Evolutionary conservation across 35 echinoderm and acorn worm genomes (phyloP).

Genomic region (Hemicentrotus pulcherrimus): DNA sequence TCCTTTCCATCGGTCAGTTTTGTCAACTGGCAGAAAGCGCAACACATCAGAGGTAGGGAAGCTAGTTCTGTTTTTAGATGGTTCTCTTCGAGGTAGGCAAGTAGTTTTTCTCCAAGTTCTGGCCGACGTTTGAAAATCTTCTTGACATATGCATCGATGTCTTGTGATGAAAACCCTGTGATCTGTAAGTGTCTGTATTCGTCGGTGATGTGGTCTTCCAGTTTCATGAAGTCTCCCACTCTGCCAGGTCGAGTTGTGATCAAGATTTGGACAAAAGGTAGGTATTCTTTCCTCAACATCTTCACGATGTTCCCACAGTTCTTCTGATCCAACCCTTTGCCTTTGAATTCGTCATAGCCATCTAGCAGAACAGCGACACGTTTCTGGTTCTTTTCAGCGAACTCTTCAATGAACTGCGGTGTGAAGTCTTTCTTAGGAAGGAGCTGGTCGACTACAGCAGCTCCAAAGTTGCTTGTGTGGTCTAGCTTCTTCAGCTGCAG

Average conservation of each 20-base stretch:
- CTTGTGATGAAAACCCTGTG: constrained; percentile 32
- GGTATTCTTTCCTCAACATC: constrained; percentile 44
- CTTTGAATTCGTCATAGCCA: constrained; percentile 71
- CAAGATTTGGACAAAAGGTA: constrained; percentile 31
- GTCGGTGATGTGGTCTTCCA: not conserved
- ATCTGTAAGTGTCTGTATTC: constrained; percentile 53
- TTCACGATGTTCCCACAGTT: constrained; percentile 50
- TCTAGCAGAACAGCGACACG: constrained; percentile 57
- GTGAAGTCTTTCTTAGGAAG: constrained; percentile 41
- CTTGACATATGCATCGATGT: constrained; percentile 46
- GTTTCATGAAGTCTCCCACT: constrained; percentile 36
- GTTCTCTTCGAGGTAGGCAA: constrained; percentile 41
- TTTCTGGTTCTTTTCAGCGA: constrained; percentile 53
- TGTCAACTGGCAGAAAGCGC: constrained; percentile 49
- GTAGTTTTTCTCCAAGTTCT: constrained; percentile 21
- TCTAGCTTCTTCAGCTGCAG: constrained; percentile 59
- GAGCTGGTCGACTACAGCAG: constrained; percentile 55
- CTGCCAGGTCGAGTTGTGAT: constrained; percentile 56
- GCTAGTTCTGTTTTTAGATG: constrained; percentile 37
- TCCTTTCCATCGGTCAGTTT: constrained; percentile 57
- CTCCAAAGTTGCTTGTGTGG: constrained; percentile 49
- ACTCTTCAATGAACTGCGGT: constrained; percentile 6
- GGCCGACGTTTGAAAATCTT: constrained; percentile 41
- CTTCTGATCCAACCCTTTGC: constrained; percentile 35
- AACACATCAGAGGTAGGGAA: constrained; percentile 29